phyloP scores from a whole-genome alignment of 2,888 invertebrate genomes.

The Flexamia atlantica region DNA sequence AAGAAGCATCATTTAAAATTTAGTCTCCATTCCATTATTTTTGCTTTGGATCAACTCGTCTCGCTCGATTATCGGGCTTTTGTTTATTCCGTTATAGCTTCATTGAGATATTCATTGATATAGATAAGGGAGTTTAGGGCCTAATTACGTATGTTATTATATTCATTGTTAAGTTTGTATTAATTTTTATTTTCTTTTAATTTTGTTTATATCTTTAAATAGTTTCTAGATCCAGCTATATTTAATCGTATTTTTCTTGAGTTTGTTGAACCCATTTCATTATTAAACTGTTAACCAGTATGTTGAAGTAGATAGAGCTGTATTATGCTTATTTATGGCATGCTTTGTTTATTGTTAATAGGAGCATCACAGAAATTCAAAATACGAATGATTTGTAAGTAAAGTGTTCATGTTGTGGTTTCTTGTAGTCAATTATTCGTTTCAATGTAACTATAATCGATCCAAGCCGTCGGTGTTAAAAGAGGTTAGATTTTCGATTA shows the following conservation, averaged over 20 bases:
- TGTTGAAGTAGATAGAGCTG: slow-evolving; percentile 21
- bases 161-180: background rate
- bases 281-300: background rate
- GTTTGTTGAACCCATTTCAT: background rate
- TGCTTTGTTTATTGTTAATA: background rate
- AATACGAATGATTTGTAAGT: background rate
- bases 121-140: background rate
- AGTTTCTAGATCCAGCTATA: background rate
- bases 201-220: background rate
- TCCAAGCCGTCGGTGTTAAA: too few relatives aligned
- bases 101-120: background rate
- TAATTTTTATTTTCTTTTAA: background rate
- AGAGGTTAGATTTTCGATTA: too few relatives aligned
- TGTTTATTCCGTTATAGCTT: background rate
- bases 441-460: too few relatives aligned
- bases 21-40: slow-evolving; percentile 5
- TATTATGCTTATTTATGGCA: background rate
- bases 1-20: background rate
- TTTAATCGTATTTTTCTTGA: background rate
- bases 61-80: background rate
- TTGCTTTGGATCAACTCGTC: background rate
- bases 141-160: background rate
- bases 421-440: too few relatives aligned
- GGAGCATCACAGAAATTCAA: slow-evolving; percentile 17
- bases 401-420: too few relatives aligned